Percentiles rank a stretch among this genome's conserved stretches.
Conservation (phyloP, 53 echinoderm and acorn worm genomes). For the Holothuria leucospilota region DNA sequence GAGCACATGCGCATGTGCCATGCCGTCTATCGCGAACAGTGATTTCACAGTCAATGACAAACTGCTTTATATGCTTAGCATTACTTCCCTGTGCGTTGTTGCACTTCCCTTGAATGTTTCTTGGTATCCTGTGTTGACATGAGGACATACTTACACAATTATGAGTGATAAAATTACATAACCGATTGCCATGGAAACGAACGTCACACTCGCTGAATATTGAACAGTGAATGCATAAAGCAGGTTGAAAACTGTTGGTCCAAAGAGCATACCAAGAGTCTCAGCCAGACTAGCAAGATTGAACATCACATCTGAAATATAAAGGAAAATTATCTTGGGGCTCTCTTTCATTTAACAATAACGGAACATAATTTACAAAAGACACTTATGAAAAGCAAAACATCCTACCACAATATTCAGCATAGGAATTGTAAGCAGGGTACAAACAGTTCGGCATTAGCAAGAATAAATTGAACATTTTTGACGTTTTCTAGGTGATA, state of each 20-base stretch:
- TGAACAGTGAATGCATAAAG: conserved; percentile 29
- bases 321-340: neutral
- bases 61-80: too few species aligned
- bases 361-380: neutral
- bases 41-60: too few species aligned
- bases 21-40: too few species aligned
- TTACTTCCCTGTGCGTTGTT: too few species aligned
- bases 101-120: too few species aligned
- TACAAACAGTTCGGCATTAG: neutral
- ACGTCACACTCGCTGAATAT: conserved; percentile 32
- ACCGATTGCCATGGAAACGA: conserved; percentile 21
- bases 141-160: conserved; percentile 17
- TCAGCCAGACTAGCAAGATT: conserved; percentile 36
- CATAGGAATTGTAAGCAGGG: neutral
- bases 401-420: too few species aligned
- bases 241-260: conserved; percentile 32
- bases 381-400: too few species aligned
- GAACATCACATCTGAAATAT: conserved; percentile 6
- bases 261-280: conserved; percentile 28
- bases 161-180: conserved; percentile 32
- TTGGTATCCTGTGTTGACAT: too few species aligned
- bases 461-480: neutral
- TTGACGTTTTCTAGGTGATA: too few species aligned
- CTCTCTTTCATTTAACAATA: neutral
- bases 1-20: too few species aligned